phyloP scores from a whole-genome alignment of 2,113 vertebrate species.

The Brachirus orientalis region DNA sequence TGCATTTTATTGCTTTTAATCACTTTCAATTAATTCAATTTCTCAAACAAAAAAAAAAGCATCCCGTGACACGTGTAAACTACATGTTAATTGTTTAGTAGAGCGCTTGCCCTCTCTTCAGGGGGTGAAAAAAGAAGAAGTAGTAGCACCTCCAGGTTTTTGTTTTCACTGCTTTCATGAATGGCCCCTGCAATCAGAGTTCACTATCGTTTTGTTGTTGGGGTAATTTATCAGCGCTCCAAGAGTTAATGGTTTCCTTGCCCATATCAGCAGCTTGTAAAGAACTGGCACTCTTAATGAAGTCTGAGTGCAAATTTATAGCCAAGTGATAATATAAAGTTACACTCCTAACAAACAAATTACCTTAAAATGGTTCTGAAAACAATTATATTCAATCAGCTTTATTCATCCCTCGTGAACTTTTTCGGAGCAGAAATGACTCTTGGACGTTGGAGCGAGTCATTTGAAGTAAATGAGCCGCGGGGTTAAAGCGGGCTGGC shows the following conservation, averaged over 20 bases:
- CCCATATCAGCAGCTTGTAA: slow-evolving; percentile 49
- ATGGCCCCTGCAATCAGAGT: slow-evolving; percentile 60
- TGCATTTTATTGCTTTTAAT: too few species aligned
- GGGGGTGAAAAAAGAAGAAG: slow-evolving; percentile 45
- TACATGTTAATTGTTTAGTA: too few species aligned
- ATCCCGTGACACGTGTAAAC: too few species aligned
- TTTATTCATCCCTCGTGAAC: slow-evolving; percentile 44
- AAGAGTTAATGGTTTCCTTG: slow-evolving; percentile 64
- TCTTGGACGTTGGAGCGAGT: slow-evolving; percentile 39
- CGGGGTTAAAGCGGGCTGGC: slow-evolving; percentile 51
- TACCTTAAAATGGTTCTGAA: slow-evolving; percentile 46
- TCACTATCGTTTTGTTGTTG: slow-evolving; percentile 65
- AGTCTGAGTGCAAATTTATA: slow-evolving; percentile 46
- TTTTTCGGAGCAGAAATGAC: slow-evolving; percentile 32
- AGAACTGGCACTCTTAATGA: slow-evolving; percentile 52
- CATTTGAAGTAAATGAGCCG: slow-evolving; percentile 64
- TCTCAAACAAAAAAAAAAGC: too few species aligned
- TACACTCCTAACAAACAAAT: slow-evolving; percentile 51
- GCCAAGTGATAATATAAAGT: slow-evolving; percentile 46
- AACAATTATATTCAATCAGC: slow-evolving; percentile 51
- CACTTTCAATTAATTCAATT: too few species aligned
- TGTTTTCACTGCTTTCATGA: slow-evolving; percentile 61
- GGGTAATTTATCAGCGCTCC: slow-evolving; percentile 63
- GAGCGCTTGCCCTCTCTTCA: too few species aligned
- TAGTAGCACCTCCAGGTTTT: slow-evolving; percentile 43